Evolutionary conservation across 2,113 vertebrate genomes (phyloP), one percentile per base, ranked within the genome.

Genomic region (Nothobranchius furzeri): DNA sequence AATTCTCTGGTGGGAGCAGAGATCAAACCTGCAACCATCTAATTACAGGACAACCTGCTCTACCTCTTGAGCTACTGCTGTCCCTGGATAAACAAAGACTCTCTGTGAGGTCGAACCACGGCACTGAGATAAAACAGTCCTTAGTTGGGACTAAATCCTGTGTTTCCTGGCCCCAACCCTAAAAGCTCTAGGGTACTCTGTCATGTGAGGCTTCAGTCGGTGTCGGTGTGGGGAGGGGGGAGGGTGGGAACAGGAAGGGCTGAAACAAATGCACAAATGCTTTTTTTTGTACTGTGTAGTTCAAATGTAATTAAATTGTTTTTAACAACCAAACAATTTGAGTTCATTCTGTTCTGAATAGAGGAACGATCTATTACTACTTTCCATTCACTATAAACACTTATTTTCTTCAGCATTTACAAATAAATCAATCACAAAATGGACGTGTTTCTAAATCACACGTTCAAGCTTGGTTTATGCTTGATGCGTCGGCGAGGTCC

Each of bases 231-330:
- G 50, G n/a, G 6, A 76, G 65, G 75, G 68, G 63, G 53, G 55
- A 67, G 57, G 57, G 61, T 51, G 52, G 15, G 55, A 66, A 75
- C 64, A 76, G 4, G 2, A 3, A 30, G 30, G 30, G 30, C 30
- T 30, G 30, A 30, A 30, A 30, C 30, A 30, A 30, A 30, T 30
- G 30, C 30, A 30, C 30, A 30, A 30, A 30, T 30, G 30, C 30
- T 30, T 30, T 24, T 46, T 63, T 71, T 70, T 76, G 57, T 53
- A 86, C 53, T 63, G 74, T 82, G 60, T 70, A 60, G 75, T 80
- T 85, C 77, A 58, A 62, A 43, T 87, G 74, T 81, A 73, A 91
- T 88, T 87, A 89, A 91, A 92, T 36, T 37, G 64, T 90, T 91
- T 90, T 77, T 67, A 84, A 75, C 24, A 66, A 71, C 15, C 35